Evolutionary conservation across 2,113 vertebrate species (phyloP), one percentile per base, ranked within the genome.

Genomic region (Empidonax traillii): DNA sequence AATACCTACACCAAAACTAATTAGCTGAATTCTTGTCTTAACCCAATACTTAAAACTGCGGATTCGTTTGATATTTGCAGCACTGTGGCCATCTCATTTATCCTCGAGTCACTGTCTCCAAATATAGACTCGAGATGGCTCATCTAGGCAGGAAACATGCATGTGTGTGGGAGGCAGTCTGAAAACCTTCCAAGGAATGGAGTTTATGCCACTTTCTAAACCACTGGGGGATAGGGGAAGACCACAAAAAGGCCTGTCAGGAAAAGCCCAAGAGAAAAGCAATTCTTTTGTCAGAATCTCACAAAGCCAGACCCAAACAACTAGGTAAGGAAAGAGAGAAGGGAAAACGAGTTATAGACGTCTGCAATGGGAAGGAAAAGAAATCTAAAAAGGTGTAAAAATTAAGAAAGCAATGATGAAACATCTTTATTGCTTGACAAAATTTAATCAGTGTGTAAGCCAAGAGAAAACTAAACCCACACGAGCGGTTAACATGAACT

Each of bases 31-130:
- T 78, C 52, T 75, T 68, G 12, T 67, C 47, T 81, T 67, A 92
- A 51, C 72, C 33, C 71, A 84, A 74, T 71, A 51, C 19, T 74
- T 67, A 37, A 63, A 89, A 51, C 39, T 65, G 47, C 28, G 28
- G 56, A 89, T 74, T 89, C 19, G 0, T 92, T 93, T 92, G 56
- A 52, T 86, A 95, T 82, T 90, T 94, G 52, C 80, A 93, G 68
- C 30, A 52, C 76, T 52, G 65, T 67, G 73, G 69, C 73, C 83
- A 92, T 86, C 39, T 67, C 33, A 75, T 90, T 90, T 96, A 93
- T 89, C 78, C 89, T 87, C 3, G 5, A 93, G 78, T 83, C 39
- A 43, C 35, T 65, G 53, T 47, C 74, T 92, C 85, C 3, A 25
- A 91, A 93, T 91, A 93, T 49, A 95, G 80, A 91, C 53, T 78